Base-by-base conservation (phyloP, 2,113 vertebrate species). In the Gobio gobio region DNA sequence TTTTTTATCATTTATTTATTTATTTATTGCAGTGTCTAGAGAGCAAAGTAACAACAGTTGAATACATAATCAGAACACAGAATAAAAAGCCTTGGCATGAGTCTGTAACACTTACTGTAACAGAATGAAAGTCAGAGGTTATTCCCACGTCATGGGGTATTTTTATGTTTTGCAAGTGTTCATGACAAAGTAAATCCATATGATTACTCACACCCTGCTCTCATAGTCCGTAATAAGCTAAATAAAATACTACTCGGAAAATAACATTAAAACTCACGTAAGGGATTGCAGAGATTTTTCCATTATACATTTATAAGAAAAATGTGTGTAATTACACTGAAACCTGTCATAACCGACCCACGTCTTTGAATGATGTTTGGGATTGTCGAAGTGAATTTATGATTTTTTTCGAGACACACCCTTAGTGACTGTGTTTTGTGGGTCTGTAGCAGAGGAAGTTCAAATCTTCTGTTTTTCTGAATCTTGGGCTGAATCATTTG, bases 401-500 rank as follows among this genome's bases (percentile, higher is more conserved):
- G 47, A 56, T 22, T 14, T 80, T 68, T 86, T 83, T 85, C 33
- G 54, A 47, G 61, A 77, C 86, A 87, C 90, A 87, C 85, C 73
- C 87, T 73, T 68, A 70, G 73, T 47, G 58, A 63, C 43, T 87
- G 72, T 78, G 72, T 76, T 51, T 54, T 58, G 70, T 74, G 68
- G 36, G 66, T 14, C 49, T 51, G 10, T 61, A 70, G 40, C 56
- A 58, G 45, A 82, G 78, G 64, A 68, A 80, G 26, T 81, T 73
- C 29, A 58, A 86, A 78, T 81, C 74, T 63, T 78, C 58, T 80
- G 78, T 66, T 66, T 79, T 82, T 47, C 47, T 78, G 75, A 83
- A 85, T 87, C 76, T 83, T 85, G 70, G 70, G 70, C 56, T 88
- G 87, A 90, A 88, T 88, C 89, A 89, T 76, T 40, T 66, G 40